Evolutionary conservation across 2,797 vertebrate genomes (phyloP).

Genomic region (Tiaroga cobitis): DNA sequence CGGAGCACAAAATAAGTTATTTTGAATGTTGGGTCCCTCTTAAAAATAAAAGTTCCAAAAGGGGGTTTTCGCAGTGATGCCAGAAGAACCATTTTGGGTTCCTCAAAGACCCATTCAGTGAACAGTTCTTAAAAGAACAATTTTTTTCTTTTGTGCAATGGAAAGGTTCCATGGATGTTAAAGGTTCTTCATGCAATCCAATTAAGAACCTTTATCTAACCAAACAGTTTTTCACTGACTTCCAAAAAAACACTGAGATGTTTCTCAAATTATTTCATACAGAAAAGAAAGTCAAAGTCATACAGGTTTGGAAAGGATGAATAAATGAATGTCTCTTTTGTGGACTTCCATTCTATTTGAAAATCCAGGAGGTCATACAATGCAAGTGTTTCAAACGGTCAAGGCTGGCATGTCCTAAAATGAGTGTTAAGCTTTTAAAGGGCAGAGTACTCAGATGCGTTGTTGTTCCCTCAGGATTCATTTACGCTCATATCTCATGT

Average conservation of each 20-base stretch:
- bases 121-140: background rate
- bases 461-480: background rate
- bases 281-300: background rate
- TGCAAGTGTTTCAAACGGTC: background rate
- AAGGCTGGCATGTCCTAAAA: background rate
- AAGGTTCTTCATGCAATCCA: background rate
- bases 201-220: background rate
- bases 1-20: background rate
- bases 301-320: background rate
- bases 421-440: background rate
- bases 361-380: constrained; percentile 3
- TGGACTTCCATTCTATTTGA: background rate
- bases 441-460: background rate
- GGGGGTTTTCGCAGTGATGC: background rate
- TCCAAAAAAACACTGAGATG: background rate
- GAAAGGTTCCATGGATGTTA: background rate
- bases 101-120: background rate
- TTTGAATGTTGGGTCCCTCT: background rate
- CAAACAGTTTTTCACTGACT: background rate
- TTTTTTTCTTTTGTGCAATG: background rate
- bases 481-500: background rate
- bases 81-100: background rate
- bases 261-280: background rate
- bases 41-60: background rate
- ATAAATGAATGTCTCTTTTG: background rate